A percentile compares a stretch with the other conserved stretches of the same genome.
These are phyloP conservation scores for Phoebastria nigripes DNA, from an alignment of 2,797 vertebrate genomes.

Conservation along the genomic window DNA sequence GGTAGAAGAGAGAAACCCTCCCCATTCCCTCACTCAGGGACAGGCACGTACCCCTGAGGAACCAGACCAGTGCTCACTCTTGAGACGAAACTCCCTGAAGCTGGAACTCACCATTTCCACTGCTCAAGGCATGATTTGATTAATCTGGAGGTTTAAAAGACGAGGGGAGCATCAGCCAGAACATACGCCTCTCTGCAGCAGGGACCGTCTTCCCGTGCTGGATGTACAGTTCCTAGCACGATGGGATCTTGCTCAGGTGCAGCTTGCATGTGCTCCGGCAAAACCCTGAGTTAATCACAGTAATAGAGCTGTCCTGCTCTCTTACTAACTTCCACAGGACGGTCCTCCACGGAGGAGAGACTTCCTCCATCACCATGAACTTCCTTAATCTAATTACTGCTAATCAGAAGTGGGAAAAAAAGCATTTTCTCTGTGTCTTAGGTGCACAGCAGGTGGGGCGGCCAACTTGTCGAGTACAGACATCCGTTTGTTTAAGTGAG, in stretches of 20 bases:
- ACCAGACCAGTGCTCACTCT: neutral
- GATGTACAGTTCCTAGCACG: neutral
- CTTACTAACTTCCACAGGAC: neutral
- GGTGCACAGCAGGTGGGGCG: neutral
- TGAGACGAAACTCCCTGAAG: neutral
- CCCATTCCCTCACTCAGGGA: neutral
- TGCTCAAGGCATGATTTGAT: neutral
- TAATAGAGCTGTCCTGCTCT: neutral
- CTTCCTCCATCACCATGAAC: neutral
- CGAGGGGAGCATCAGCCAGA: neutral
- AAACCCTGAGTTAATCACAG: neutral
- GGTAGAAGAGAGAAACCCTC: neutral
- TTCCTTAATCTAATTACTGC: neutral
- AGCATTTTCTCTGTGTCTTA: neutral
- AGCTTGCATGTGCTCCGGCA: neutral
- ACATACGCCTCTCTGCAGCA: neutral
- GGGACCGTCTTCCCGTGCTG: neutral
- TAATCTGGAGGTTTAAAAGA: neutral
- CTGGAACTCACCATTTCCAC: neutral
- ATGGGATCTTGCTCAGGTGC: neutral
- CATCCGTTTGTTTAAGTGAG: accelerated
- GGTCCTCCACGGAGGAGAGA: neutral
- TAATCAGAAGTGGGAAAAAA: neutral
- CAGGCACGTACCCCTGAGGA: neutral
- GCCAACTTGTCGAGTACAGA: neutral